These are phyloP conservation scores for Tympanuchus pallidicinctus DNA, from an alignment of 2,113 vertebrate species.

Conservation along the genomic window DNA sequence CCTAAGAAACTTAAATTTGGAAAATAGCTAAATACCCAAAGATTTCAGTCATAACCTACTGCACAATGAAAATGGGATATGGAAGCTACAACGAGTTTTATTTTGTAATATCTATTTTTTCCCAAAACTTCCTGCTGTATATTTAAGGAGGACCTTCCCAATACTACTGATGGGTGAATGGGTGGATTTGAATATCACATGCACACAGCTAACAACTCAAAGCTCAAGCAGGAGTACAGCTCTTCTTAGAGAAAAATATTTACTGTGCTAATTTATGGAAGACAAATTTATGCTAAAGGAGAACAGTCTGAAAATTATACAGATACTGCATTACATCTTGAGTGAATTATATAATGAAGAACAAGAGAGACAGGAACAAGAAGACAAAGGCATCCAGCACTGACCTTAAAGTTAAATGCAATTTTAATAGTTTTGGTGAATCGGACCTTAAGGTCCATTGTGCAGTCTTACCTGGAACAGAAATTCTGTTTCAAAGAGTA, in stretches of 20 bases:
- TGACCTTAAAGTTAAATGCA: constrained; percentile 1
- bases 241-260: neutral
- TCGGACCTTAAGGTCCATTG: neutral
- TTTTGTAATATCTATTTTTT: neutral
- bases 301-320: neutral
- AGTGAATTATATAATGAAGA: neutral
- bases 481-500: constrained; percentile 8
- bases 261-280: neutral
- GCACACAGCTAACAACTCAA: neutral
- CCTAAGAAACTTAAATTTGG: neutral
- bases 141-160: neutral
- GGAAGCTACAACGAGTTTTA: neutral
- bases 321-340: neutral
- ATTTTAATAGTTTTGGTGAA: constrained; percentile 38
- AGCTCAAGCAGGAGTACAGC: neutral
- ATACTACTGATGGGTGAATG: neutral
- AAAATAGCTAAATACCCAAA: neutral
- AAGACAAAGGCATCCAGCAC: neutral
- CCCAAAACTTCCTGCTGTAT: neutral
- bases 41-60: neutral
- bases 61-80: neutral
- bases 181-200: neutral
- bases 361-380: too few relatives aligned
- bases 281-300: neutral
- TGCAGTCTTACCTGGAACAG: constrained; percentile 8